These are phyloP conservation scores for Beaufortia kweichowensis DNA, from an alignment of 2,113 vertebrate genomes.

Conservation along the genomic window DNA sequence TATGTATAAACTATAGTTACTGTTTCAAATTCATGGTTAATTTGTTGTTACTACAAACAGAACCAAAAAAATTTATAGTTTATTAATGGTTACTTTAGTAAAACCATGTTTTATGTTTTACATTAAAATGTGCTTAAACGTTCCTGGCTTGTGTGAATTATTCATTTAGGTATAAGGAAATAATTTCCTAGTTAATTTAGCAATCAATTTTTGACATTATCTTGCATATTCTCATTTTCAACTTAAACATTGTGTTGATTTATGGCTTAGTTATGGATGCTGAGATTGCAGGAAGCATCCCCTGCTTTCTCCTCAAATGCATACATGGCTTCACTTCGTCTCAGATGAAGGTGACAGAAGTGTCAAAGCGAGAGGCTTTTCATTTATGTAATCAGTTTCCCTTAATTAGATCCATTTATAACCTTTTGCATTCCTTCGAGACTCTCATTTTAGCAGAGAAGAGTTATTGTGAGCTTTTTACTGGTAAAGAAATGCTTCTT, in stretches of 20 bases:
- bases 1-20: no score
- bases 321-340: background rate
- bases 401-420: slow-evolving; percentile 47
- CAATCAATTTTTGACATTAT: background rate
- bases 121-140: no score
- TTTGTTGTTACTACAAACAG: no score
- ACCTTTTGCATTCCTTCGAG: background rate
- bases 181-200: background rate
- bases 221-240: background rate
- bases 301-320: slow-evolving; percentile 13
- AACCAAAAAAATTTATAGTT: no score
- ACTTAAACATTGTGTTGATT: background rate
- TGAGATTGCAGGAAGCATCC: background rate
- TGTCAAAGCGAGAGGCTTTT: background rate
- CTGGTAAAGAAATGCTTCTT: background rate
- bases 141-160: background rate
- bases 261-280: background rate
- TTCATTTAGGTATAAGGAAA: background rate
- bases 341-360: slow-evolving; percentile 13
- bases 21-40: no score
- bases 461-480: background rate
- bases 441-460: background rate
- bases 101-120: no score
- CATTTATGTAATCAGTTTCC: slow-evolving; percentile 16
- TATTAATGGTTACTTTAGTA: no score